Evolutionary conservation across 2,888 invertebrate species (phyloP).

Genomic region (Rhingia campestris): DNA sequence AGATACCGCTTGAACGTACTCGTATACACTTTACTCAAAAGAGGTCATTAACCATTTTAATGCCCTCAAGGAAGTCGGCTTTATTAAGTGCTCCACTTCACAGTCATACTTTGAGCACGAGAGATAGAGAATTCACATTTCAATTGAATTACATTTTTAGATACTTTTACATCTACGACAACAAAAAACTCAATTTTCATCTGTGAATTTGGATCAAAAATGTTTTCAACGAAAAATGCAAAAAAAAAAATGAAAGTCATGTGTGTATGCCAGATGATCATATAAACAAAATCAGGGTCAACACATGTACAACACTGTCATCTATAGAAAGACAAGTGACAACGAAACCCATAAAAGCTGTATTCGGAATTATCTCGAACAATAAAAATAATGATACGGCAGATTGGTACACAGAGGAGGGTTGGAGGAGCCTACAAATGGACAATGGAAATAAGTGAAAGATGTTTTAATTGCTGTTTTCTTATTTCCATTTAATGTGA

Average conservation of each 20-base stretch:
- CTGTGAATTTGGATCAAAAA: slow-evolving; percentile 38
- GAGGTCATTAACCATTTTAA: slow-evolving; percentile 69
- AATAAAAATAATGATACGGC: background rate
- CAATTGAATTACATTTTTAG: slow-evolving; percentile 48
- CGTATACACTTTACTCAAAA: slow-evolving; percentile 5
- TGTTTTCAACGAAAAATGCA: slow-evolving; percentile 38
- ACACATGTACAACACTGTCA: slow-evolving; percentile 28
- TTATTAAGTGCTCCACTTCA: slow-evolving; percentile 67
- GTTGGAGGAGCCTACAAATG: background rate
- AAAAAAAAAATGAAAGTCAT: slow-evolving; percentile 58
- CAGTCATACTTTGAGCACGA: slow-evolving; percentile 16
- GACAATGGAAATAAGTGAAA: slow-evolving; percentile 23
- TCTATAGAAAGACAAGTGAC: slow-evolving; percentile 27
- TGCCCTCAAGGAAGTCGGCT: slow-evolving; percentile 68
- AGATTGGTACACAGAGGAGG: background rate
- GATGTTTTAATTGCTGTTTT: slow-evolving; percentile 33
- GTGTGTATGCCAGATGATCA: slow-evolving; percentile 44
- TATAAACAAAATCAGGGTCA: slow-evolving; percentile 62
- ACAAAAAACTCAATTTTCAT: slow-evolving; percentile 12
- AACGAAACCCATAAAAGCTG: slow-evolving; percentile 38
- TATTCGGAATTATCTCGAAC: slow-evolving; percentile 19
- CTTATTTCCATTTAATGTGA: slow-evolving; percentile 15
- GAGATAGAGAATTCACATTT: slow-evolving; percentile 43
- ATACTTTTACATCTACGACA: background rate
- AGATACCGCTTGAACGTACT: slow-evolving; percentile 5